Evolutionary conservation across 2,888 invertebrate genomes (phyloP).

Genomic region (Sarcophaga caerulescens): DNA sequence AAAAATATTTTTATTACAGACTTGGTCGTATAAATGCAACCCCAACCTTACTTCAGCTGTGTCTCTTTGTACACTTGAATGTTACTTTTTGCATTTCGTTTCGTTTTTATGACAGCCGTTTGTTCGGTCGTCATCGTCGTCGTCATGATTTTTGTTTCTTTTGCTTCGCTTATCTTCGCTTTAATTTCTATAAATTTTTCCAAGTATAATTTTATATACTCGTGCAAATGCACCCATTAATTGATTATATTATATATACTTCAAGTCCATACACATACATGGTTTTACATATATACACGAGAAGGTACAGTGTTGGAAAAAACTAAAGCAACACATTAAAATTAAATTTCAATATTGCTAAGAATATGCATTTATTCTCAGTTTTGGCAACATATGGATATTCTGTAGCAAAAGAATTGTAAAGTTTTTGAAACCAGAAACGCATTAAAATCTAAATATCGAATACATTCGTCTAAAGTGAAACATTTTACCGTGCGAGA

Average conservation of each 20-base stretch:
- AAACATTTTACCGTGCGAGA: too few species aligned
- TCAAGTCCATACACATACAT: background rate
- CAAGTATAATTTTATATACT: slow-evolving; percentile 12
- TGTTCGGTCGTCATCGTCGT: background rate
- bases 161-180: slow-evolving; percentile 25
- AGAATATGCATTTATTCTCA: too few species aligned
- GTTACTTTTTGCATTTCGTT: slow-evolving; percentile 40
- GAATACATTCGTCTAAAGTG: too few species aligned
- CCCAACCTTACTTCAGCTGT: slow-evolving; percentile 18
- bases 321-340: too few species aligned
- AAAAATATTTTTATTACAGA: slow-evolving; percentile 2
- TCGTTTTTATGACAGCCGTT: background rate
- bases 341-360: too few species aligned
- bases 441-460: too few species aligned
- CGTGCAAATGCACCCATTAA: background rate
- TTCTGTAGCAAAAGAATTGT: too few species aligned
- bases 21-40: slow-evolving; percentile 5
- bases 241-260: background rate
- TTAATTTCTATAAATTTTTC: slow-evolving; percentile 12
- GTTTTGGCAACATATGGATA: too few species aligned
- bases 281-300: background rate
- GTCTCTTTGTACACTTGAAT: slow-evolving; percentile 16
- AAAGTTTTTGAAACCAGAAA: too few species aligned
- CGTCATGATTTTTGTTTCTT: background rate
- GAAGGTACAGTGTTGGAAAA: too few species aligned